Percentiles rank a stretch among this genome's conserved stretches.
Evolutionary conservation across 2,113 vertebrate genomes (phyloP).

Genomic region (Vidua chalybeata): DNA sequence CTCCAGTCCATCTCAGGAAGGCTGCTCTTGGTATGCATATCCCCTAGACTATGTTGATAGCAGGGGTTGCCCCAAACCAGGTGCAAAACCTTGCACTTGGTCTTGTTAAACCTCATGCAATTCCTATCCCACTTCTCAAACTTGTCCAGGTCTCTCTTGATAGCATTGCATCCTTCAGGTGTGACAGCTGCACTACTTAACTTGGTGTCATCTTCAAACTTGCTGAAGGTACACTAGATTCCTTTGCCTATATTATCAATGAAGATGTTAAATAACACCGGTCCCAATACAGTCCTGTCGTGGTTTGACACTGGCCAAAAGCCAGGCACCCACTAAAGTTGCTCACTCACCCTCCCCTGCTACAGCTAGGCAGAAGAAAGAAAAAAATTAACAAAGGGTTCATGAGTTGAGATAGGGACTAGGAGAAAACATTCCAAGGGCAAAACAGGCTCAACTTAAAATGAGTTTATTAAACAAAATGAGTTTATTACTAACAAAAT

Average conservation of each 20-base stretch:
- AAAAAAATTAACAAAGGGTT: background rate
- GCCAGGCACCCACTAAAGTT: background rate
- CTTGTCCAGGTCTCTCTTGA: too few species aligned
- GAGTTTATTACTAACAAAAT: background rate
- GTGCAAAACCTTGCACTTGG: background rate
- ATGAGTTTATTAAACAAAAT: background rate
- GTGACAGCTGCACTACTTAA: background rate
- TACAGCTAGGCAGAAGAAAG: background rate
- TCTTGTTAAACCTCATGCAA: background rate
- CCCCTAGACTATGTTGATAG: too few species aligned
- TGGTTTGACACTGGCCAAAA: background rate
- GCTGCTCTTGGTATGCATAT: background rate
- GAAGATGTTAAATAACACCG: background rate
- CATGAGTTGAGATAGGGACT: background rate
- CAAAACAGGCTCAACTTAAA: background rate
- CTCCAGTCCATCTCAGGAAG: background rate
- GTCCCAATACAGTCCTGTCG: rapidly evolving
- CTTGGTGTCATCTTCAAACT: background rate
- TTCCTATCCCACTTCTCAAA: background rate
- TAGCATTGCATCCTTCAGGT: background rate
- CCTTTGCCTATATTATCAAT: background rate
- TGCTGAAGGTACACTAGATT: background rate
- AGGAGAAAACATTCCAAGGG: background rate
- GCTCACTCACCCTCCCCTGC: background rate
- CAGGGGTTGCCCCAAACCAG: background rate